Evolutionary conservation across 2,888 invertebrate genomes (phyloP).

Genomic region (Opisthograptis luteolata): DNA sequence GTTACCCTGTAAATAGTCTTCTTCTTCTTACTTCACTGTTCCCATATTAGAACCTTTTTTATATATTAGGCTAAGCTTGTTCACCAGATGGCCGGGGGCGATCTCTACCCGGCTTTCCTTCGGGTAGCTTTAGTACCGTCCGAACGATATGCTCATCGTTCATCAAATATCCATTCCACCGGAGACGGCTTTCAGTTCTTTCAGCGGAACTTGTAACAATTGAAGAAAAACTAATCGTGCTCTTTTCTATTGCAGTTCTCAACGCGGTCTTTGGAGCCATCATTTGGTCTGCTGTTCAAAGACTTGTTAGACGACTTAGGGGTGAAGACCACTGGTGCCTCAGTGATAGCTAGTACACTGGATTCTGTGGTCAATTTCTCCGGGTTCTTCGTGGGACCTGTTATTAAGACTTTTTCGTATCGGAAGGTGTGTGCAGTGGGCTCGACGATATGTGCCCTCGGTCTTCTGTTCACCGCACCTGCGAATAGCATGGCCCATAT

Average conservation of each 20-base stretch:
- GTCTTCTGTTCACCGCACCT: constrained; percentile 87
- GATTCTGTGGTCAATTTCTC: constrained; percentile 92
- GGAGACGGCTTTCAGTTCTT: too few relatives aligned
- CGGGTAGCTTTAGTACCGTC: too few relatives aligned
- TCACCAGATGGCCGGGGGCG: too few relatives aligned
- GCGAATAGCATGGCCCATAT: constrained; percentile 89
- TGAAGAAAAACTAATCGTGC: too few relatives aligned
- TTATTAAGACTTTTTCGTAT: constrained; percentile 90
- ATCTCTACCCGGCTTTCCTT: too few relatives aligned
- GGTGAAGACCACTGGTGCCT: constrained; percentile 90
- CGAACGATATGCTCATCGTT: too few relatives aligned
- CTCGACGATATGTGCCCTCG: constrained; percentile 86
- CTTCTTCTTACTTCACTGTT: too few relatives aligned
- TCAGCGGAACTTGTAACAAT: too few relatives aligned
- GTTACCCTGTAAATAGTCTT: too few relatives aligned
- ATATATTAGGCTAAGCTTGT: too few relatives aligned
- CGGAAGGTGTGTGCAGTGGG: constrained; percentile 88
- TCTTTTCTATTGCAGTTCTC: constrained; percentile 85
- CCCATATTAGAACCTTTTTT: too few relatives aligned
- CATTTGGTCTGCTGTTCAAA: constrained; percentile 91
- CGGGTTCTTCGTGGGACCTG: constrained; percentile 90
- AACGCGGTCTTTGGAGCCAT: constrained; percentile 91
- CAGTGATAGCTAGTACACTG: constrained; percentile 89
- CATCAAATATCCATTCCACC: too few relatives aligned
- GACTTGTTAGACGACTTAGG: constrained; percentile 87